A percentile compares a stretch with the other conserved stretches of the same genome.
These are phyloP conservation scores for Xyrichtys novacula DNA, from an alignment of 2,797 vertebrate genomes.

Conservation along the genomic window DNA sequence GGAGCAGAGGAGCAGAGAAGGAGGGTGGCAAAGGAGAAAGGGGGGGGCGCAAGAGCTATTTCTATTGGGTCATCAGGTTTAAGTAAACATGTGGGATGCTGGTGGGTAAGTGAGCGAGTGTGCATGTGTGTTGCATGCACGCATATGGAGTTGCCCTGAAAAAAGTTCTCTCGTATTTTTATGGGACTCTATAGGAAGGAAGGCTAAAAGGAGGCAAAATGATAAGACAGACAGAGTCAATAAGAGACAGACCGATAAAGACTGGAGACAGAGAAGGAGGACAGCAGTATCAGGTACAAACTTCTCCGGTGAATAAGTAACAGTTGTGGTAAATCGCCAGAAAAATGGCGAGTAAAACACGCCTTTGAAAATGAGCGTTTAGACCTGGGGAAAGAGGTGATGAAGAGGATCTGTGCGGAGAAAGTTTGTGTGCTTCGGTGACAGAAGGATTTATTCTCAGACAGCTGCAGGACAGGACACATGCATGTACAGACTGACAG, in stretches of 20 bases:
- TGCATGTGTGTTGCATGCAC: slow-evolving; percentile 34
- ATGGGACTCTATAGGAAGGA: slow-evolving; percentile 17
- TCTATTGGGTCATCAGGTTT: slow-evolving; percentile 77
- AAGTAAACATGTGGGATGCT: slow-evolving; percentile 62
- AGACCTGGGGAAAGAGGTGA: slow-evolving; percentile 27
- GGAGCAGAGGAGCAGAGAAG: slow-evolving; percentile 57
- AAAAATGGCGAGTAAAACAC: slow-evolving; percentile 8
- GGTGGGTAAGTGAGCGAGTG: slow-evolving; percentile 20
- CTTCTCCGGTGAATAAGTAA: slow-evolving; percentile 6
- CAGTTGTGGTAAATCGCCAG: neutral
- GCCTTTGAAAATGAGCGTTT: slow-evolving; percentile 12
- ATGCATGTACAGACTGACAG: slow-evolving; percentile 53
- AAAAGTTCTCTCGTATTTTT: slow-evolving; percentile 37
- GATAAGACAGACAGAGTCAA: slow-evolving; percentile 19
- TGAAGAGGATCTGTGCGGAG: slow-evolving; percentile 44
- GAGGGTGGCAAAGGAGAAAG: slow-evolving; percentile 68
- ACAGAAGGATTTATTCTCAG: slow-evolving; percentile 82
- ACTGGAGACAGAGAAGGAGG: slow-evolving; percentile 10
- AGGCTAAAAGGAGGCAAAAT: slow-evolving; percentile 8
- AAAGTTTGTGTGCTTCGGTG: slow-evolving; percentile 66
- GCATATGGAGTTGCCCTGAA: slow-evolving; percentile 25
- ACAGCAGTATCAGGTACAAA: slow-evolving; percentile 20
- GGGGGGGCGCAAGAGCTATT: slow-evolving; percentile 67
- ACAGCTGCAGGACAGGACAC: slow-evolving; percentile 80
- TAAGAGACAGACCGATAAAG: slow-evolving; percentile 20